Percentiles rank a stretch among this genome's conserved stretches.
These are phyloP conservation scores for Amphiprion clarkii DNA, from an alignment of 2,797 vertebrate species.

Conservation along the genomic window DNA sequence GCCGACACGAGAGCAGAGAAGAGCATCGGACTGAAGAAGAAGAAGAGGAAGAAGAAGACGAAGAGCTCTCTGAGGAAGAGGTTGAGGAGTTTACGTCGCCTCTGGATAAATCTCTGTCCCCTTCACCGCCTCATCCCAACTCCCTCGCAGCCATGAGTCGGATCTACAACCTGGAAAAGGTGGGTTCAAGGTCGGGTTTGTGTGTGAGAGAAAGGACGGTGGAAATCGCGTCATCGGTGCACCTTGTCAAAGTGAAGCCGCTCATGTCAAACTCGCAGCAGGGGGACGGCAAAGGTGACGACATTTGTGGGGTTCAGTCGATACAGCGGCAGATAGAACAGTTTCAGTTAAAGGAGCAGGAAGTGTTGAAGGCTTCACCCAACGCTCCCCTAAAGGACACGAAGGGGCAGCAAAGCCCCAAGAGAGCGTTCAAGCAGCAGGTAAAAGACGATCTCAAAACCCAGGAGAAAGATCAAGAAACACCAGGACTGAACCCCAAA, in stretches of 20 bases:
- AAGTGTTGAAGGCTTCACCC: constrained; percentile 57
- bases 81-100: constrained; percentile 59
- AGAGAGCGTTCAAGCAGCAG: constrained; percentile 47
- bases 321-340: constrained; percentile 85
- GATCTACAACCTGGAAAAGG: constrained; percentile 83
- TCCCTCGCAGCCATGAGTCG: constrained; percentile 83
- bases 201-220: constrained; percentile 74
- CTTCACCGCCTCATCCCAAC: constrained; percentile 66
- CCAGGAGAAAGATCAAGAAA: constrained; percentile 48
- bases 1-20: constrained; percentile 50
- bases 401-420: constrained; percentile 54
- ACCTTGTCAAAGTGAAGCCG: constrained; percentile 74
- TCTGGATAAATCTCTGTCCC: constrained; percentile 58
- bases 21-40: constrained; percentile 35
- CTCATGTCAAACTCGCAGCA: constrained; percentile 61
- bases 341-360: constrained; percentile 81
- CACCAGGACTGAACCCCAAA: constrained; percentile 28
- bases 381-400: constrained; percentile 41
- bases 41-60: constrained; percentile 23
- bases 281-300: constrained; percentile 61
- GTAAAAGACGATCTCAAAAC: constrained; percentile 47
- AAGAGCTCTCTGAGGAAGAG: constrained; percentile 58
- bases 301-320: constrained; percentile 70
- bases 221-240: constrained; percentile 70
- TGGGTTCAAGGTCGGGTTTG: constrained; percentile 76